Evolutionary conservation across 1,140 invertebrate genomes (phyloP), one percentile per base, ranked within the genome.

Genomic region (Saccostrea echinata): DNA sequence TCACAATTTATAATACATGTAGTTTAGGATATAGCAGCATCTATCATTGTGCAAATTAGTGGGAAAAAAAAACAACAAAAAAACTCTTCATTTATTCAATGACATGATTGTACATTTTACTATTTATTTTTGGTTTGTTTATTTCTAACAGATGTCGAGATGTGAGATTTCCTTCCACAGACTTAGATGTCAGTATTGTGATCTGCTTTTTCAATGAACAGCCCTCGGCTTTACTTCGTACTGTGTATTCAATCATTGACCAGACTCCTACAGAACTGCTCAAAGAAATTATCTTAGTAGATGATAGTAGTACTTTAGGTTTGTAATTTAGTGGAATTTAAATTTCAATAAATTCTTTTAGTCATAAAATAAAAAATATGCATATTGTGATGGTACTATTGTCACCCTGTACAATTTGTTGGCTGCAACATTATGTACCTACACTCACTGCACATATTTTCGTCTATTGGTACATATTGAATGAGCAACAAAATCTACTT

Each of bases 171-270:
- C 84, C 89, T 21, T 13, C 24, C 11, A 86, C 91, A 82, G 86
- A 99, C 80, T 93, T 92, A 24, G 85, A 88, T 16, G 95, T 96
- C 6, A 96, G 96, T 90, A 96, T 98, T 18, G 96, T 98, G 53
- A 96, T 98, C 80, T 97, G 98, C 91, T 98, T 98, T 95, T 97
- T 97, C 92, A 98, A 99, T 94, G 98, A 99, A 95, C 97, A 98
- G 4, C 97, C 97, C 94, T 97, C 97, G 8, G 97, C 97, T 35
- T 96, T 99, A 64, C 92, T 98, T 35, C 93, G 98, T 30, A 98
- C 98, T 0, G 96, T 98, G 18, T 97, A 97, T 96, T 98, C 97
- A 93, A 97, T 98, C 0, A 94, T 98, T n/a, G 97, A 97, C 95
- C 96, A 97, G 87, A 97, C 97, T 16, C 97, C 97, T 4, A 88